These are phyloP conservation scores for Leptinotarsa tumamoca DNA, from an alignment of 2,888 invertebrate genomes.

Conservation along the genomic window DNA sequence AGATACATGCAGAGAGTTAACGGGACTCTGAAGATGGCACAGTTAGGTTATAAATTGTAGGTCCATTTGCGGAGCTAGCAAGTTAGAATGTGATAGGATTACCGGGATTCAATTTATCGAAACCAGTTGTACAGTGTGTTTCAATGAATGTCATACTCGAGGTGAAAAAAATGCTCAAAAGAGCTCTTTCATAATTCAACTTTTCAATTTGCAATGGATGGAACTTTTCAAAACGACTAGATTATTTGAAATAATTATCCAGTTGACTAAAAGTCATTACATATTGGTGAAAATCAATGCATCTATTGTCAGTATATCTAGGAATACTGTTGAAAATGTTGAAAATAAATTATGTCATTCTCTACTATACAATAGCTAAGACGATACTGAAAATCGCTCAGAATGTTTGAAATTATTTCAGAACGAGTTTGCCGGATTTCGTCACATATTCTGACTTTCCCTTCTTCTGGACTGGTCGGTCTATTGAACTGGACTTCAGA, in stretches of 20 bases:
- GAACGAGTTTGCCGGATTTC: background rate
- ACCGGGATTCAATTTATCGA: background rate
- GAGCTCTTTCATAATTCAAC: too few species aligned
- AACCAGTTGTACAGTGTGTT: background rate
- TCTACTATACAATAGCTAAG: background rate
- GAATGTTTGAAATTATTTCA: background rate
- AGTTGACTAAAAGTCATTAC: too few species aligned
- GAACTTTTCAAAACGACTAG: background rate
- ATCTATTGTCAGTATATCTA: too few species aligned
- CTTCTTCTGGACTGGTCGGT: background rate
- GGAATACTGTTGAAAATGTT: too few species aligned
- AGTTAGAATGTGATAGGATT: background rate
- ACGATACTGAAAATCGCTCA: background rate
- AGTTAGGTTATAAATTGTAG: slow-evolving; percentile 31
- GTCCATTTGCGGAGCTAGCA: background rate
- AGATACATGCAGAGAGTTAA: slow-evolving; percentile 18
- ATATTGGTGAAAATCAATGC: too few species aligned
- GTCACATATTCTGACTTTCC: background rate
- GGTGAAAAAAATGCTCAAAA: too few species aligned
- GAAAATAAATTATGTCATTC: background rate
- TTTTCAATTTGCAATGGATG: background rate
- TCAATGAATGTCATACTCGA: background rate
- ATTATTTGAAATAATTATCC: too few species aligned
- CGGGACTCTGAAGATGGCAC: slow-evolving; percentile 33
- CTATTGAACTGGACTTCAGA: background rate